Evolutionary conservation across 1,140 invertebrate genomes (phyloP).

Genomic region (Nephila pilipes): DNA sequence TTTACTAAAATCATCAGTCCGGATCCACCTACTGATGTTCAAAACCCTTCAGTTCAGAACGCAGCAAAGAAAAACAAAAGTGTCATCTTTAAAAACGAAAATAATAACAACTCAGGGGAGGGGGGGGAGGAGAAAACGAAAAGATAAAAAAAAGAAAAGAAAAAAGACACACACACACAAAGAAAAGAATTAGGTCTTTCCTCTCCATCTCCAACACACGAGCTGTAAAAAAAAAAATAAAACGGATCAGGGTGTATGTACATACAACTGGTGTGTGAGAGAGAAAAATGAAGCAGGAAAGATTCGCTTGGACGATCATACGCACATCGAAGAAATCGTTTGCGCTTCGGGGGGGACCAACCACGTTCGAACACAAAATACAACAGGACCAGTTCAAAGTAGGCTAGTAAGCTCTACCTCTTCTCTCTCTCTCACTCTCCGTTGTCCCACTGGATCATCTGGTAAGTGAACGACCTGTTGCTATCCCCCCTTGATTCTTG

Average conservation of each 20-base stretch:
- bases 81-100: slow-evolving; percentile 33
- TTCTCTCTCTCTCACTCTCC: slow-evolving; percentile 33
- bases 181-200: slow-evolving; percentile 72
- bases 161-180: not conserved
- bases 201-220: not conserved
- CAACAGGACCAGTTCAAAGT: slow-evolving; percentile 74
- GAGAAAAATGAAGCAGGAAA: slow-evolving; percentile 60
- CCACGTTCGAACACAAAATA: slow-evolving; percentile 64
- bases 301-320: slow-evolving; percentile 65
- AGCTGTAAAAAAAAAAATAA: slow-evolving; percentile 10
- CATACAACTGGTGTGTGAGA: not conserved
- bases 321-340: slow-evolving; percentile 52
- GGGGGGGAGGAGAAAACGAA: not conserved
- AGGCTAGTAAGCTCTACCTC: slow-evolving; percentile 63
- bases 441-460: slow-evolving; percentile 54
- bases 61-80: not conserved
- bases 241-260: slow-evolving; percentile 29
- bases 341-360: not conserved
- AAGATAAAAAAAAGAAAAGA: not conserved
- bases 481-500: not conserved
- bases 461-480: slow-evolving; percentile 74
- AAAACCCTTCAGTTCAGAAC: not conserved
- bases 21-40: not conserved
- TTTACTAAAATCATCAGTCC: not conserved
- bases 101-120: not conserved